Conservation (phyloP, 2,113 vertebrate genomes). For the Rattus rattus region DNA sequence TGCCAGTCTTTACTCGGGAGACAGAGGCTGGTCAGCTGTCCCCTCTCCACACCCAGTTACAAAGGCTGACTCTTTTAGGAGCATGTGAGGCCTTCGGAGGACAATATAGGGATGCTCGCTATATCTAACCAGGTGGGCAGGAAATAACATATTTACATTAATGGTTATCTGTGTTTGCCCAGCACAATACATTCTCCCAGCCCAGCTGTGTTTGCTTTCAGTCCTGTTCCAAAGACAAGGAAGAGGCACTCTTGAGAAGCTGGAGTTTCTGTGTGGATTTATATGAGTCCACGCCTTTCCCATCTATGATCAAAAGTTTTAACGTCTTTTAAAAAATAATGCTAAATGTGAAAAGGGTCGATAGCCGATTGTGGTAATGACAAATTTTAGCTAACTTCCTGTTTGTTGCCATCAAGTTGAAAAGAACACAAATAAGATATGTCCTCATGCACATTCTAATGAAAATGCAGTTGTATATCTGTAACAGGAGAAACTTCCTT, state of each 20-base stretch:
- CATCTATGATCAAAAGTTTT: constrained; percentile 15
- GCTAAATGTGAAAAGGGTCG: not conserved
- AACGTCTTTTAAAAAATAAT: constrained; percentile 38
- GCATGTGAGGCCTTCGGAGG: not conserved
- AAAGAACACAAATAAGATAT: constrained; percentile 53
- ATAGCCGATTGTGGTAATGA: not conserved
- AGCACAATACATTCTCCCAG: constrained; percentile 1
- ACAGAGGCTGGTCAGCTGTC: not conserved
- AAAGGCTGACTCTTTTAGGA: constrained; percentile 4
- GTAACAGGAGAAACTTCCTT: not conserved
- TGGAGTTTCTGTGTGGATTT: not conserved
- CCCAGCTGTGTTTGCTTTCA: constrained; percentile 79
- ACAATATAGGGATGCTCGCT: constrained; percentile 31
- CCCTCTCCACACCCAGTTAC: constrained; percentile 14
- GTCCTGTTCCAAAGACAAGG: constrained; percentile 37
- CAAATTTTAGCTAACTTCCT: not conserved
- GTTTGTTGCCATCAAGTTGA: not conserved
- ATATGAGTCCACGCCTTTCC: not conserved
- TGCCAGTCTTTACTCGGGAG: not conserved
- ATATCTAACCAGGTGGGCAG: constrained; percentile 66
- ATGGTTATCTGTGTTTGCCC: constrained; percentile 61
- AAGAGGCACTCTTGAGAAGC: not conserved
- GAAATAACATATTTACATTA: constrained; percentile 68
- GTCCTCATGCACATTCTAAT: not conserved
- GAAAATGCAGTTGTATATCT: not conserved